Conservation (phyloP, 2,113 vertebrate genomes). For the Candoia aspera region DNA sequence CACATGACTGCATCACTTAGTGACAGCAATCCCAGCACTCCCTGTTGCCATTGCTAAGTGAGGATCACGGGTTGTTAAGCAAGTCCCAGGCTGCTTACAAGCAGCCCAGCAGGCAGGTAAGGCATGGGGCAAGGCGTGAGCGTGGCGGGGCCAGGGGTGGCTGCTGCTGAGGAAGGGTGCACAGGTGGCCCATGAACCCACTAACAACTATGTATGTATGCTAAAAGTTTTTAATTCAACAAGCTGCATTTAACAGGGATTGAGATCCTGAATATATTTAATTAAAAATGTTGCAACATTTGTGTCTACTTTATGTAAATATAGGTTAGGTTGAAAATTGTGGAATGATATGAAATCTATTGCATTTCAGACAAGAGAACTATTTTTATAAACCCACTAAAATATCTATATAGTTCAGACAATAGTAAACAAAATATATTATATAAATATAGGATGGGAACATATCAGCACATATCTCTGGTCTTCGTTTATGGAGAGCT, state of each 20-base stretch:
- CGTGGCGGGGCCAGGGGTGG: too few species aligned
- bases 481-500: background rate
- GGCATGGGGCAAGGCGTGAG: too few species aligned
- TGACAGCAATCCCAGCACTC: too few species aligned
- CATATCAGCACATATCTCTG: background rate
- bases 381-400: background rate
- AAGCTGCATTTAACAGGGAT: background rate
- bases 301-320: background rate
- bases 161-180: too few species aligned
- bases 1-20: too few species aligned
- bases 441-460: background rate
- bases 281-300: too few species aligned
- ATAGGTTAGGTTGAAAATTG: background rate
- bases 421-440: background rate
- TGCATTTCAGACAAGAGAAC: background rate
- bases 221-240: background rate
- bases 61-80: too few species aligned
- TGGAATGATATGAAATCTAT: background rate
- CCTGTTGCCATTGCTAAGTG: too few species aligned
- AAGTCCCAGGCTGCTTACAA: too few species aligned
- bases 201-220: background rate
- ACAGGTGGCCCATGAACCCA: too few species aligned
- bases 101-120: too few species aligned
- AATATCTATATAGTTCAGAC: background rate
- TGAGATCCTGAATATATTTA: background rate